Percentiles rank a stretch among this genome's conserved stretches.
Conservation (phyloP, 2,113 vertebrate genomes). For the Xiphophorus maculatus region DNA sequence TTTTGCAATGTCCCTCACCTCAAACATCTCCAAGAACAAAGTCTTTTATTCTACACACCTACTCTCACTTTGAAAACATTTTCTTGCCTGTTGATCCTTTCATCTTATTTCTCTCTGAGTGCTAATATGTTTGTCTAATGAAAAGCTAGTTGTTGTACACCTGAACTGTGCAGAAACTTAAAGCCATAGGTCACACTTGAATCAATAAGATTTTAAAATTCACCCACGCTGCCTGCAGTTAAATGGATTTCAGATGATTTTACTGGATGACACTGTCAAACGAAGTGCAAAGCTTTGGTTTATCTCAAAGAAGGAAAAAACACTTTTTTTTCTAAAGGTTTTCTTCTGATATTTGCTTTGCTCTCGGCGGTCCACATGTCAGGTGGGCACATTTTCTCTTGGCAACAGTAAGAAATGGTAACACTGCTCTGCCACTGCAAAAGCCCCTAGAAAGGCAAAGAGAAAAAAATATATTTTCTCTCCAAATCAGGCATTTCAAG, state of each 20-base stretch:
- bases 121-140: constrained; percentile 29
- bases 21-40: constrained; percentile 39
- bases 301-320: constrained; percentile 19
- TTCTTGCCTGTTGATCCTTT: constrained; percentile 2
- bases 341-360: constrained; percentile 51
- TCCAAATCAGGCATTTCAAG: constrained; percentile 17
- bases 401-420: constrained; percentile 50
- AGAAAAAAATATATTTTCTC: constrained; percentile 10
- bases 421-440: constrained; percentile 42
- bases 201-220: constrained; percentile 18
- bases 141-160: constrained; percentile 34
- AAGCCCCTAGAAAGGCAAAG: constrained; percentile 41
- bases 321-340: constrained; percentile 12
- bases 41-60: constrained; percentile 53
- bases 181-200: constrained; percentile 7
- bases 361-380: constrained; percentile 42
- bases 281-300: constrained; percentile 28
- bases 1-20: constrained; percentile 51
- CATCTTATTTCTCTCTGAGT: constrained; percentile 10
- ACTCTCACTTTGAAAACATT: constrained; percentile 38
- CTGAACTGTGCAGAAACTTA: constrained; percentile 29
- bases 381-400: constrained; percentile 57
- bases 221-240: not conserved
- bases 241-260: constrained; percentile 27
- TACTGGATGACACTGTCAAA: not conserved